These are phyloP conservation scores for Platynereis dumerilii DNA, from an alignment of 2,888 invertebrate species.

Conservation along the genomic window DNA sequence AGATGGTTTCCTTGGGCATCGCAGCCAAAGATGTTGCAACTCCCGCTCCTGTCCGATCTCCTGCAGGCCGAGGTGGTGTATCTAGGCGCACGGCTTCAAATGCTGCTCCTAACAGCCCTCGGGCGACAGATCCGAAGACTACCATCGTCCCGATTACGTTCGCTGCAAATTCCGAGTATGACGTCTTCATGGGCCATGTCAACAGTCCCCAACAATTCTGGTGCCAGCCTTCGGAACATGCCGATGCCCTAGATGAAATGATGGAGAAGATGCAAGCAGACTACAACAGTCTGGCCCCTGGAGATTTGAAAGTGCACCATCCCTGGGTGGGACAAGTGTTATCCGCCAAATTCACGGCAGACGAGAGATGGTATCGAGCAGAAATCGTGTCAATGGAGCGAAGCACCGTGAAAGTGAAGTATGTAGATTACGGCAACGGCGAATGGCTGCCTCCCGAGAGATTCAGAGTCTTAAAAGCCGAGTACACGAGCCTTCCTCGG, in stretches of 20 bases:
- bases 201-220: neutral
- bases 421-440: conserved; percentile 3
- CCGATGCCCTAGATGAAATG: neutral
- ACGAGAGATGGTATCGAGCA: neutral
- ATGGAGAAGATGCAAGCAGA: neutral
- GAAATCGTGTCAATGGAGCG: neutral
- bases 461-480: conserved; percentile 29
- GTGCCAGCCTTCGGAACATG: neutral
- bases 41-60: neutral
- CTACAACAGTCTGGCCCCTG: neutral
- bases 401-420: neutral
- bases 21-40: neutral
- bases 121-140: neutral
- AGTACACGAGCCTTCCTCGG: neutral
- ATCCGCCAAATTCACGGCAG: neutral
- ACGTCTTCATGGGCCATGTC: conserved; percentile 6
- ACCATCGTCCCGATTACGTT: neutral
- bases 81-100: neutral
- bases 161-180: neutral
- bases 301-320: neutral
- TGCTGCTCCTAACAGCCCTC: neutral
- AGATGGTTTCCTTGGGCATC: neutral
- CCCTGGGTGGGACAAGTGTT: neutral
- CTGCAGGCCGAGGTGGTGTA: neutral
- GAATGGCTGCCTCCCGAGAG: conserved; percentile 1